Evolutionary conservation across 2,888 invertebrate genomes (phyloP), one percentile per base, ranked within the genome.

Genomic region (Alitta virens): DNA sequence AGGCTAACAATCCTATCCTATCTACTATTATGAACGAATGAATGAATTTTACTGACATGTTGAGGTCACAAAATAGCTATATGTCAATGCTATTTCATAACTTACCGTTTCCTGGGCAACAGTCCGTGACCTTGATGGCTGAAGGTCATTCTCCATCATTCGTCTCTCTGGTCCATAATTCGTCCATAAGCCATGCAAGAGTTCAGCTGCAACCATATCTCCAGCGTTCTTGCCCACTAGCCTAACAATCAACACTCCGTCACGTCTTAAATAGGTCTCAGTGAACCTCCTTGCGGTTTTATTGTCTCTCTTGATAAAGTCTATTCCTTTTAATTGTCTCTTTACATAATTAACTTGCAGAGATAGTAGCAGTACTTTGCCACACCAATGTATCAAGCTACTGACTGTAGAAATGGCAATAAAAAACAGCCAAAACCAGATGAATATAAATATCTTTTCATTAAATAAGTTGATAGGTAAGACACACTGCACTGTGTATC

Each of bases 381-480:
- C 38, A 53, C 49, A 9, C 66, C 68, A 68, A 24, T 49, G 60
- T 42, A 60, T 18, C 33, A 63, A 38, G 60, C 58, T 62, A 25
- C 59, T 18, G 14, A 46, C 26, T 2, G 66, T 67, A 21, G 56
- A 55, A 23, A 61, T 18, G 25, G 59, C 51, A 25, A 67, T 52
- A 18, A 83, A 74, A 42, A 84, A 75, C 56, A 84, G 74, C 84
- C 84, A 84, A 74, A 83, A 83, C 84, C 84, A 84, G 40, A 84
- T 74, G 75, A 84, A 84, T 68, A 79, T 78, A 68, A 77, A 80
- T 56, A 80, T 80, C 71, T 80, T 80, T 67, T 78, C 60, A 21
- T 55, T 60, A 49, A 60, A 60, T 14, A 60, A 54, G 40, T 60
- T 60, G 46, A 60, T 60, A 25, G 79, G 78, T 60, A 79, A 68